Evolutionary conservation across 1,140 invertebrate species (phyloP), one percentile per base, ranked within the genome.

Genomic region (Drosophila mojavensis): DNA sequence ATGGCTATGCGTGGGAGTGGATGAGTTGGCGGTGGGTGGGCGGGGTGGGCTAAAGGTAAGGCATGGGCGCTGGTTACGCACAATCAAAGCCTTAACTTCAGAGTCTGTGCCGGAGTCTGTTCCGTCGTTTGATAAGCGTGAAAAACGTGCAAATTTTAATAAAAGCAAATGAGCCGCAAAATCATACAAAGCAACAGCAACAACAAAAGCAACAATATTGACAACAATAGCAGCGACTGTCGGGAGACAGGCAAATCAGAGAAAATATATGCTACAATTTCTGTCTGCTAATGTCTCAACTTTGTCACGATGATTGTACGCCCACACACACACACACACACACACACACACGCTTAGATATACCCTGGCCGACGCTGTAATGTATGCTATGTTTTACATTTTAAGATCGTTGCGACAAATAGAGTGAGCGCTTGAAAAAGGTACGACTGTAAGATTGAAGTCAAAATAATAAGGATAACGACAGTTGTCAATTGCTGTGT

Each of bases 91-190:
- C 51, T 60, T 10, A 28, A 69, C 77, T 78, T 60, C 58, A 60
- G 43, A 4, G 39, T 54, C 17, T 11, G 60, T 61, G 54, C 60
- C 20, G 20, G 20, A 24, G 20, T 24, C 20, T 24, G 20, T 24
- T 56, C 67, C 36, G 26, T 59, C 59, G 74, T 62, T 75, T 80
- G 83, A 88, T 86, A 89, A 88, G 83, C 83, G 76, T 79, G 72
- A 88, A 88, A 86, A 88, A 88, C 84, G 83, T 86, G 83, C 69
- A 83, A 83, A 86, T 86, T 86, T 86, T 82, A 82, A 88, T 88
- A 88, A 88, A 88, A 88, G 66, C 83, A 88, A 88, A 88, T 86
- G 83, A 83, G 83, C 82, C 82, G 74, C 70, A 84, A 88, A 89
- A 89, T 90, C 85, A 90, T 80, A 81, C 78, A 81, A 69, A 69